Base-by-base conservation (phyloP, 2,797 vertebrate species). In the Zenarchopterus dispar region DNA sequence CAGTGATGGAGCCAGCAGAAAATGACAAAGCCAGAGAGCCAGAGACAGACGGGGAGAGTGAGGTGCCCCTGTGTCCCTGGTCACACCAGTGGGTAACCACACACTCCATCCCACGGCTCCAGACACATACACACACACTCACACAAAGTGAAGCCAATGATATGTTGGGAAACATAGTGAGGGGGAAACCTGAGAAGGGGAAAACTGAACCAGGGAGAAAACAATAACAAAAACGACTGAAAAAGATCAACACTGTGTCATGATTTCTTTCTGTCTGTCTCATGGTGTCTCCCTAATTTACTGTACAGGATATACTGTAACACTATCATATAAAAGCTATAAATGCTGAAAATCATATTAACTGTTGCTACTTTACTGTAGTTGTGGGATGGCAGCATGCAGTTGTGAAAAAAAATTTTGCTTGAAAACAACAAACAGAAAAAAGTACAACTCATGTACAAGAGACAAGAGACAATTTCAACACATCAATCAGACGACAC, bases 151-250 rank as follows among this genome's bases (percentile, higher is more conserved):
- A 68, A 46, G 41, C 70, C 88, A 90, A 91, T 91, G 88, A 91
- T 89, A 93, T 87, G 91, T 90, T 91, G 82, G 77, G 84, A 85
- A 86, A 82, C 31, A 4, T 53, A 64, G 78, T 60, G 80, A 77
- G 81, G 85, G 85, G 79, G 88, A 86, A 91, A 92, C 81, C 70
- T 85, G 89, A 92, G 89, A 89, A 70, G 83, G 84, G 83, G 81
- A 91, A 88, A 88, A 87, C 75, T 87, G 80, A 82, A 80, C 56
- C 67, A 73, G 77, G 53, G 55, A 77, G 85, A 86, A 84, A 90
- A 87, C 84, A 89, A 87, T 78, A 89, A 86, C 81, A 85, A 79
- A 66, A 78, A 73, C 52, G 56, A 75, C 80, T 67, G 76, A 26
- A 76, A 87, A 84, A 81, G 68, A 77, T 56, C 62, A 62, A 59